Base-by-base conservation (phyloP, 2,797 vertebrate genomes). In the Poecilia gillii region DNA sequence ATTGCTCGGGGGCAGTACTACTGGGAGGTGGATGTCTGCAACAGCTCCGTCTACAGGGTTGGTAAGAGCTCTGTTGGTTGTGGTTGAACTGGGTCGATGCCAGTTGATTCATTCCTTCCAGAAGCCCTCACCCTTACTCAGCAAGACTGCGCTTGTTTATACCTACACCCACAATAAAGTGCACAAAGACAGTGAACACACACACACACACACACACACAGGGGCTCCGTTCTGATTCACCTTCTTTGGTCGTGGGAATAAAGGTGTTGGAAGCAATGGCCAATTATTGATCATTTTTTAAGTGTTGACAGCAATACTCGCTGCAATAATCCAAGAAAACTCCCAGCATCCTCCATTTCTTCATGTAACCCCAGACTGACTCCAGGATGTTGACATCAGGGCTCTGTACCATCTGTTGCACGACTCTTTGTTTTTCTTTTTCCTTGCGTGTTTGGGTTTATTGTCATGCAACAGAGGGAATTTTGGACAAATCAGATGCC, bases 11-110 rank as follows among this genome's bases (percentile, higher is more conserved):
- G 93, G 12, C 95, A 95, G 84, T 95, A 92, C 84, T 96, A 95
- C 91, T 95, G 95, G 95, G 95, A 96, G 75, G 94, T 95, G 77
- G 95, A 95, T 3, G 95, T 96, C 68, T 95, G 90, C 39, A 94
- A 95, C 92, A 96, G 95, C 88, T 83, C 83, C 13, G 46, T 89
- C 91, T 96, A 95, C 87, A 91, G 90, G 79, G 92, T 95, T 0
- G 94, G 95, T 95, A 62, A 91, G 91, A 81, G 62, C 8, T 39
- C 6, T 14, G 20, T 71, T 53, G 1, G 14, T 4, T 77, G 86
- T 86, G 81, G 79, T 84, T 82, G 3, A 41, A n/a, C 86, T 87
- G 76, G 79, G 70, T 78, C 0, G 0, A 66, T 72, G 77, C 80
- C 84, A 84, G 8, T 0, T 1, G 33, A 41, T 4, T 84, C 72